Conservation (phyloP, 2,797 vertebrate genomes). For the Falco rusticolus region DNA sequence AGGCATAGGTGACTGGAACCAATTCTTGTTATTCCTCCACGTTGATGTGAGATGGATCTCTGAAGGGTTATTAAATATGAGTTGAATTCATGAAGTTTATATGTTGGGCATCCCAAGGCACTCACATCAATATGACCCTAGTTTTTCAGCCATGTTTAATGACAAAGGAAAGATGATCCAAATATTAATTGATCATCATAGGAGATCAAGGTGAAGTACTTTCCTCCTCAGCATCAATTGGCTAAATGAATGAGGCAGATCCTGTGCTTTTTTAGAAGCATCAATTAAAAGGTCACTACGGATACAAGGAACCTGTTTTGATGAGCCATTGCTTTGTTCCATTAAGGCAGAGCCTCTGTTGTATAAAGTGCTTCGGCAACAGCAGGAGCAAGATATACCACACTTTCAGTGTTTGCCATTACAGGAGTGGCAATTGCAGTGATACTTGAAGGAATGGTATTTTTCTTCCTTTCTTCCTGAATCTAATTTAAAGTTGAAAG, state of each 20-base stretch:
- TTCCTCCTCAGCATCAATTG: background rate
- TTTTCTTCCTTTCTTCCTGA: slow-evolving; percentile 29
- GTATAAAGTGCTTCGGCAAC: slow-evolving; percentile 29
- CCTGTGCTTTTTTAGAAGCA: background rate
- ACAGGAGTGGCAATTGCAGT: background rate
- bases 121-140: background rate
- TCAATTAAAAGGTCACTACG: background rate
- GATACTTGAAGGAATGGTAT: slow-evolving; percentile 13
- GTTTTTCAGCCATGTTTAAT: background rate
- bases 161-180: background rate
- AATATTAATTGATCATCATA: background rate
- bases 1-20: background rate
- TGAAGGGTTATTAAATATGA: background rate
- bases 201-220: background rate
- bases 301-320: background rate
- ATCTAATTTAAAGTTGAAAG: slow-evolving; percentile 55
- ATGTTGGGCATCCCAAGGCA: background rate
- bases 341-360: slow-evolving; percentile 4
- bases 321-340: slow-evolving; percentile 26
- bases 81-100: slow-evolving; percentile 21
- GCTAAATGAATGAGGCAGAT: background rate
- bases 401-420: slow-evolving; percentile 7
- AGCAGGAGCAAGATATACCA: background rate
- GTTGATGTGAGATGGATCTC: background rate
- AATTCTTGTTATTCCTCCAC: background rate